Base-by-base conservation (phyloP, 2,888 invertebrate genomes). In the Athrips mouffetella region DNA sequence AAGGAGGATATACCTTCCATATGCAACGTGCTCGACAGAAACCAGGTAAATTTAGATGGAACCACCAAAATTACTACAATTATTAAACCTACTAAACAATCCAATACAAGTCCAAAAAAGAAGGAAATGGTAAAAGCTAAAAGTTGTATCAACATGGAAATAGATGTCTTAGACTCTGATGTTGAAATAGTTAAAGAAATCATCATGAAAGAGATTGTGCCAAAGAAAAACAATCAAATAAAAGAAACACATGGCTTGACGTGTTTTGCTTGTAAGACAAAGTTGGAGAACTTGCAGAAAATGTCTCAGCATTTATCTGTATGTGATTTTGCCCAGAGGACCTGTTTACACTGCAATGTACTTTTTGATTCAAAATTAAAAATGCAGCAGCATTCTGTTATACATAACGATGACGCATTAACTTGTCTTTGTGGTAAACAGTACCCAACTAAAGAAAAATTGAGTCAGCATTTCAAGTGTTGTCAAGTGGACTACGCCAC, bases 1-100 rank as follows among this genome's bases (percentile, higher is more conserved):
- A 87, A 83, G 50, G 87, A 87, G 63, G 88, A 88, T 52, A 85
- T 88, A 55, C 87, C 88, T 2, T 79, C 81, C 13, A 80, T 88
- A 52, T 84, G 83, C 0, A 84, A 78, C 37, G 80, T 88, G 75
- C 58, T 89, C 11, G 86, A 88, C 45, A 79, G 71, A 55, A 83
- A 83, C 50, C 58, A 67, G 46, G 77, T 78, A 39, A 69, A 70
- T 45, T 54, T 71, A 8, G 78, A 79, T 21, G 45, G 52, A 40
- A 48, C 59, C 1, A 64, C 49, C 44, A 76, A 71, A 55, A 39
- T 62, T 33, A 48, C 57, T 0, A 69, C 60, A n/a, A 68, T 60
- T 10, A 58, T 57, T 21, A 80, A 76, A 65, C 37, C 58, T 3
- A 57, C 58, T 1, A 87, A 83, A 67, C 57, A 63, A 11, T 58